Evolutionary conservation across 2,888 invertebrate species (phyloP), one percentile per base, ranked within the genome.

Genomic region (Drosophila birchii): DNA sequence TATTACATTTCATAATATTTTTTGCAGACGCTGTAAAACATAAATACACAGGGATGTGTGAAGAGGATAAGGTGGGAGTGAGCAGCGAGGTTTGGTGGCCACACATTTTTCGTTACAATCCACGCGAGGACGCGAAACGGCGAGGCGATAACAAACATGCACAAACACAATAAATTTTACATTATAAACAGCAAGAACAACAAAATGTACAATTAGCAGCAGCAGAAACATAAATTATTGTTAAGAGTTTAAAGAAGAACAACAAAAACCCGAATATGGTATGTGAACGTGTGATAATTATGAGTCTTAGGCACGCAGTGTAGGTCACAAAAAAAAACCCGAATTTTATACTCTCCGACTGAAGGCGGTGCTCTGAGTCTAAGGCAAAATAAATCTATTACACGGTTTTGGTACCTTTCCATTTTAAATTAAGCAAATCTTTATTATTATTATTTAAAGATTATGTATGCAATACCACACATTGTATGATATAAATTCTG

Each of bases 231-330:
- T 87, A 76, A 85, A 84, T 87, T 78, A 73, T 69, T 80, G 72
- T 81, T 84, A 78, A 77, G 60, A 61, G 60, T 61, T 57, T 57
- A 43, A 61, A 57, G 41, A 32, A 36, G 41, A 61, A 57, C 32
- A 60, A n/a, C 23, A 73, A 73, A 70, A 76, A 70, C 75, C 76
- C 63, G 71, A 75, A 79, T 76, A 82, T 75, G 74, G 73, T 82
- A 73, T 76, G 77, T 82, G 80, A 60, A 85, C 75, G 77, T 75
- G 77, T 80, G 76, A 78, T 85, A 85, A 85, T 88, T 78, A 84
- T 87, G 85, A 69, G 78, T 73, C 73, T 77, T 76, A 79, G 82
- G 67, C 86, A 87, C 82, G 80, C 72, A 78, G 63, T 26, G 41
- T 41, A 39, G 49, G 38, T 51, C 39, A 34, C 43, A 18, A 39